These are phyloP conservation scores for Noctilio leporinus DNA, from an alignment of 2,113 vertebrate species.

Conservation along the genomic window DNA sequence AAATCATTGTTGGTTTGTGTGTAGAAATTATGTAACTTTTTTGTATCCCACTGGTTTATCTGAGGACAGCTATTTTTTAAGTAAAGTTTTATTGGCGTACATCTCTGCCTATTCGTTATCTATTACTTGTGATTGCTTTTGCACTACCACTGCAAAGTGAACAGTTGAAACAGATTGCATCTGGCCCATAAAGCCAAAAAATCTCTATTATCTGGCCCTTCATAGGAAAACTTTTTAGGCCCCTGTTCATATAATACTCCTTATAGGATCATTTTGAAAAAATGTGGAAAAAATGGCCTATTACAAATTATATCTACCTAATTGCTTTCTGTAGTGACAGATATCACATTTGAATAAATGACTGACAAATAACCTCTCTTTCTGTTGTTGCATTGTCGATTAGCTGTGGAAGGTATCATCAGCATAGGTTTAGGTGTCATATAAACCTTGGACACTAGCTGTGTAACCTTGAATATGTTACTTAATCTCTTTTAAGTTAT, in stretches of 20 bases:
- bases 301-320: not conserved
- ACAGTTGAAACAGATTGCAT: not conserved
- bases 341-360: not conserved
- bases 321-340: not conserved
- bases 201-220: not conserved
- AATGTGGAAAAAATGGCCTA: not conserved
- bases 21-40: not conserved
- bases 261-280: not conserved
- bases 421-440: not conserved
- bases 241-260: not conserved
- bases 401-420: not conserved
- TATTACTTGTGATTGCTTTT: not conserved
- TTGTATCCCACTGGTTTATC: not conserved
- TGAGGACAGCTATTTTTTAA: not conserved
- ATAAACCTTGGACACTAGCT: not conserved
- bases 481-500: not conserved
- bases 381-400: not conserved
- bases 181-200: not conserved
- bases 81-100: not conserved
- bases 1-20: not conserved
- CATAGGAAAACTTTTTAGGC: not conserved
- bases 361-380: not conserved
- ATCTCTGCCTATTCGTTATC: not conserved
- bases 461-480: not conserved
- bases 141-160: not conserved